Percentiles rank a stretch among this genome's conserved stretches.
Conservation (phyloP, 2,888 invertebrate species). For the Rhogogaster chlorosoma region DNA sequence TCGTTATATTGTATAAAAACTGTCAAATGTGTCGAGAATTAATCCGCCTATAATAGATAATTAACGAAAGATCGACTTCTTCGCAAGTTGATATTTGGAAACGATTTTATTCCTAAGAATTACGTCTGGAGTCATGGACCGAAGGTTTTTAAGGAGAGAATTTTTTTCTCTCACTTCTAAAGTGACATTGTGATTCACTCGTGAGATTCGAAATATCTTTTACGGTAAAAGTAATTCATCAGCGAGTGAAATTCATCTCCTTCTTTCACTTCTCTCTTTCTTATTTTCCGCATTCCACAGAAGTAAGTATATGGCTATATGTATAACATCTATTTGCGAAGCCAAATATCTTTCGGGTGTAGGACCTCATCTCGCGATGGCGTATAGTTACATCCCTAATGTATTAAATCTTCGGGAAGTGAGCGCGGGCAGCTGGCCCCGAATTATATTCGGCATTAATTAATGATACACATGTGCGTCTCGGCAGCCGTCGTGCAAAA, state of each 20-base stretch:
- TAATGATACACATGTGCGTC: neutral
- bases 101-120: conserved; percentile 7
- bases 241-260: neutral
- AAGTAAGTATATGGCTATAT: neutral
- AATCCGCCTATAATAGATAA: neutral
- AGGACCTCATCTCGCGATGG: neutral
- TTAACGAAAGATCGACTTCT: neutral
- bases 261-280: too few species aligned
- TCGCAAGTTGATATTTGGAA: neutral
- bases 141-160: neutral
- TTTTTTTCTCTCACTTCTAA: neutral
- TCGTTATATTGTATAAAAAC: neutral
- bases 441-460: conserved; percentile 6
- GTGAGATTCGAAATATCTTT: neutral
- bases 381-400: neutral
- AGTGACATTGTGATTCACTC: neutral
- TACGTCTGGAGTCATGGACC: too few species aligned
- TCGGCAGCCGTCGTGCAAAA: neutral
- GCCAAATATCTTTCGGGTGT: neutral
- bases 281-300: neutral
- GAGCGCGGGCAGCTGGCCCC: neutral
- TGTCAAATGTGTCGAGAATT: too few species aligned
- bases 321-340: neutral
- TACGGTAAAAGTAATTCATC: neutral
- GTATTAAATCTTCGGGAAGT: neutral